A percentile compares a stretch with the other conserved stretches of the same genome.
Conservation (phyloP, 2,113 vertebrate species). For the Seriola quinqueradiata region DNA sequence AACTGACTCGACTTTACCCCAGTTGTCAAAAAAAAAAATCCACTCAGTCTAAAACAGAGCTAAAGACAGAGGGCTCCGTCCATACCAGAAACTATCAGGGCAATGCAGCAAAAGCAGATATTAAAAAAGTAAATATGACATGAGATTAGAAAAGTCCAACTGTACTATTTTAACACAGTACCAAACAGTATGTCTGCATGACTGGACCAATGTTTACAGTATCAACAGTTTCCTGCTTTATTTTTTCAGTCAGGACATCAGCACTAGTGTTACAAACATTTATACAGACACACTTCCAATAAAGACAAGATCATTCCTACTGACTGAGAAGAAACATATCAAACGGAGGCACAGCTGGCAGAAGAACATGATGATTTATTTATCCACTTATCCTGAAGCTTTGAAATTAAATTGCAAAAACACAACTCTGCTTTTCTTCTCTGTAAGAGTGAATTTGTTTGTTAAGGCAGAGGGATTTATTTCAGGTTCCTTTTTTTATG, state of each 20-base stretch:
- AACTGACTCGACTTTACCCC: background rate
- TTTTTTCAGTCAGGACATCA: background rate
- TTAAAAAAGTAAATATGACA: conserved; percentile 4
- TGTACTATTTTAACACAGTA: background rate
- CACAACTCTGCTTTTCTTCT: conserved; percentile 9
- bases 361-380: background rate
- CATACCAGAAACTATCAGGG: background rate
- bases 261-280: background rate
- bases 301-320: background rate
- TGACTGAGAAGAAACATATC: background rate
- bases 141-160: conserved; percentile 2
- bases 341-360: background rate
- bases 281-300: background rate
- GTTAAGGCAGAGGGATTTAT: background rate
- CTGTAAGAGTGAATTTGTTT: conserved; percentile 20
- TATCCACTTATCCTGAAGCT: background rate
- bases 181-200: background rate
- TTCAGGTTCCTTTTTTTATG: background rate
- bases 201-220: conserved; percentile 26
- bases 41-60: background rate
- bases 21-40: background rate
- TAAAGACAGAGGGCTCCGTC: background rate
- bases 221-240: conserved; percentile 29
- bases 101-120: background rate
- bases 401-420: background rate